Conservation (phyloP, 2,113 vertebrate genomes). For the Willisornis vidua region DNA sequence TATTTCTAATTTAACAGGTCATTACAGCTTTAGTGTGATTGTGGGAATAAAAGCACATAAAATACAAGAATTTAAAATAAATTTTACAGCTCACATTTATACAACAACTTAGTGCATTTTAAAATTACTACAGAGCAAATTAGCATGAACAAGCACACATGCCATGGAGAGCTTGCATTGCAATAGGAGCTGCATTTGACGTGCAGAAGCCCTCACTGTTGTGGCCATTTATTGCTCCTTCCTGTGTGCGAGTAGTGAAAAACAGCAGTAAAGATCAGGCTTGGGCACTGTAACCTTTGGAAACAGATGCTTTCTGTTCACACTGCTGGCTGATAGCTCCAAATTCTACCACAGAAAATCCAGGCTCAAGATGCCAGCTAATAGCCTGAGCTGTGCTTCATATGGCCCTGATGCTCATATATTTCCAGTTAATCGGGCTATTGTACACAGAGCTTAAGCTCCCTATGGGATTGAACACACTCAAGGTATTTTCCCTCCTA, state of each 20-base stretch:
- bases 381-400: not conserved
- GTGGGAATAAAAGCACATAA: conserved; percentile 31
- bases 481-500: not conserved
- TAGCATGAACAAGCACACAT: not conserved
- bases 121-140: not conserved
- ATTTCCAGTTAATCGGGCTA: not conserved
- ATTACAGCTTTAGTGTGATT: conserved; percentile 15
- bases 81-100: not conserved
- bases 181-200: not conserved
- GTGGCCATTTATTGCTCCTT: not conserved
- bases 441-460: not conserved
- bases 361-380: not conserved
- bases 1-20: conserved; percentile 37
- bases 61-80: conserved; percentile 17
- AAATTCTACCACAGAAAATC: not conserved
- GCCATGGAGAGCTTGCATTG: not conserved
- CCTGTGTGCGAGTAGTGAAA: not conserved
- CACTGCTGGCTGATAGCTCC: not conserved
- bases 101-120: not conserved
- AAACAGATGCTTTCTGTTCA: not conserved
- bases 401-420: not conserved
- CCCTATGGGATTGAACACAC: not conserved
- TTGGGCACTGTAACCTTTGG: not conserved
- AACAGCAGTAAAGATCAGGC: not conserved
- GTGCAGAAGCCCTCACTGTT: not conserved